Conservation (phyloP, 64 coral and sea anemone genomes). For the Cladopsammia gracilis region DNA sequence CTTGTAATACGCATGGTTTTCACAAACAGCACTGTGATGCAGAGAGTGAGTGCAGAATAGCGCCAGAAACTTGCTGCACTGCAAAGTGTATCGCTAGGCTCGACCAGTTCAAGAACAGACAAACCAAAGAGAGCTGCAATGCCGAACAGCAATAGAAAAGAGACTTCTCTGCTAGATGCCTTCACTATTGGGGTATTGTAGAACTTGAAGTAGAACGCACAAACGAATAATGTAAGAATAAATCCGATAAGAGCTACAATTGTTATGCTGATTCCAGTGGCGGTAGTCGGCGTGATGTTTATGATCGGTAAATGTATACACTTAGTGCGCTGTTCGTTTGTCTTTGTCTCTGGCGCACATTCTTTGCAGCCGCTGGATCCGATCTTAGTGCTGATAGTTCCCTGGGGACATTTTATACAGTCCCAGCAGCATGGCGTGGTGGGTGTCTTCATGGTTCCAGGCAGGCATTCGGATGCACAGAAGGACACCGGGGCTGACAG, state of each 20-base stretch:
- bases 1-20: slow-evolving; percentile 79
- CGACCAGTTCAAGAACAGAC: slow-evolving; percentile 62
- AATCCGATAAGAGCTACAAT: slow-evolving; percentile 54
- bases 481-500: slow-evolving; percentile 28
- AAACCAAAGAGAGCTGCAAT: slow-evolving; percentile 54
- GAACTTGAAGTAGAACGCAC: slow-evolving; percentile 56
- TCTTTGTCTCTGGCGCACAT: slow-evolving; percentile 37
- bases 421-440: slow-evolving; percentile 79
- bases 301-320: slow-evolving; percentile 59
- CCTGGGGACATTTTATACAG: slow-evolving; percentile 63
- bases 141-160: slow-evolving; percentile 62
- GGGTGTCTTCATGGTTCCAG: slow-evolving; percentile 58
- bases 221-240: slow-evolving; percentile 3
- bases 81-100: slow-evolving; percentile 43
- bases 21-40: slow-evolving; percentile 48
- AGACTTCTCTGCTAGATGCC: slow-evolving; percentile 80
- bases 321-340: slow-evolving; percentile 42
- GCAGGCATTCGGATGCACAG: slow-evolving; percentile 55
- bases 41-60: slow-evolving; percentile 44
- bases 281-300: slow-evolving; percentile 38
- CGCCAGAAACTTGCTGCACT: slow-evolving; percentile 9
- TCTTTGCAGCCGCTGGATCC: slow-evolving; percentile 62
- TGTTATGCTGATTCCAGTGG: slow-evolving; percentile 42
- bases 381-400: slow-evolving; percentile 36
- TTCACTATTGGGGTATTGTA: slow-evolving; percentile 80